These are phyloP conservation scores for Anableps anableps DNA, from an alignment of 2,797 vertebrate species.

Conservation along the genomic window DNA sequence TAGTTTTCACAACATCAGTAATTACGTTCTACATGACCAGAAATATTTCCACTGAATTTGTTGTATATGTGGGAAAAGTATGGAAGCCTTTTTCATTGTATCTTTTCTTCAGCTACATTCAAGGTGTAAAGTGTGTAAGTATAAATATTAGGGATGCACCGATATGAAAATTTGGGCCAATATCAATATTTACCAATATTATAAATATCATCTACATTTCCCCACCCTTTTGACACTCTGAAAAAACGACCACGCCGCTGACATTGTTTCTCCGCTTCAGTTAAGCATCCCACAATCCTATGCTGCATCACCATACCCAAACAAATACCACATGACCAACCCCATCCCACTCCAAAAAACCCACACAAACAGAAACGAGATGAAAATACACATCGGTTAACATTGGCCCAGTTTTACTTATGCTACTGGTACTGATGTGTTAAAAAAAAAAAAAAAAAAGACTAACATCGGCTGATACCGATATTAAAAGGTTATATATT, in stretches of 20 bases:
- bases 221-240: too few relatives aligned
- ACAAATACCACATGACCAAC: too few relatives aligned
- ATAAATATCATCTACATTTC: too few relatives aligned
- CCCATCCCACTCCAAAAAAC: too few relatives aligned
- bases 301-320: too few relatives aligned
- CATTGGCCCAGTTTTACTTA: not conserved
- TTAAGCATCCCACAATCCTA: too few relatives aligned
- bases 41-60: not conserved
- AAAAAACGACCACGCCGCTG: too few relatives aligned
- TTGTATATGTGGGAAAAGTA: not conserved
- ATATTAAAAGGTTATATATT: not conserved
- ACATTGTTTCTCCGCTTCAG: too few relatives aligned
- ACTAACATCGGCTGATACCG: not conserved
- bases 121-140: not conserved
- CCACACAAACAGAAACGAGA: too few relatives aligned
- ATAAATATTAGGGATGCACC: not conserved
- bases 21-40: not conserved
- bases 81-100: not conserved
- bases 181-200: too few relatives aligned
- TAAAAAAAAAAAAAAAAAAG: not conserved
- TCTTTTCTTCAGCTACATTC: not conserved
- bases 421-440: not conserved
- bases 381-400: too few relatives aligned
- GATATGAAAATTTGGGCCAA: too few relatives aligned
- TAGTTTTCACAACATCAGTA: not conserved